Evolutionary conservation across 2,797 vertebrate genomes (phyloP), one percentile per base, ranked within the genome.

Genomic region (Simalia tracyae): DNA sequence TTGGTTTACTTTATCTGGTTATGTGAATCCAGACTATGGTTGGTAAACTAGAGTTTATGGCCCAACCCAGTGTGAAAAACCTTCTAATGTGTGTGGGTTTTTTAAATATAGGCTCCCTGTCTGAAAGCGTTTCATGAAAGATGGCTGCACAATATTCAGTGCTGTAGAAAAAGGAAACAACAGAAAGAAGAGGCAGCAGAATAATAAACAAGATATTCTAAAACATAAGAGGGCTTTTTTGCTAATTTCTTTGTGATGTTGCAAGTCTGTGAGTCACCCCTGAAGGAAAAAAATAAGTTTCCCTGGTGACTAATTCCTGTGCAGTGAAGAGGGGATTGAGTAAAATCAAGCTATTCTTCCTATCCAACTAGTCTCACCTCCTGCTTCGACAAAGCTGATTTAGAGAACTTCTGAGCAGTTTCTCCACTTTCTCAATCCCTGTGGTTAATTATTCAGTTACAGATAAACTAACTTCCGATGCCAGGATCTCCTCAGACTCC

Each of bases 231-330:
- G 85, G 31, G 10, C 76, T 54, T 87, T 46, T 92, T 95, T 91
- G 1, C 3, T 89, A 92, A 94, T 93, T 96, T 93, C 54, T 81
- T 61, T 42, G 93, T 86, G 92, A 91, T 96, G 95, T 89, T 94
- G n/a, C 87, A 96, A 93, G 7, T 86, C 2, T 86, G 64, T 92
- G 96, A 97, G 93, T 97, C 96, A 96, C 93, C 95, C 91, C 92
- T 42, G 84, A 95, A 96, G 94, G 94, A 95, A 95, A 94, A 94
- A 90, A 94, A 92, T 94, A 63, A 90, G 93, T 97, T 96, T 97
- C 97, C 97, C 97, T 97, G 96, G 97, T 92, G 95, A 97, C 94
- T 84, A 95, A 94, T 64, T 64, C 86, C 93, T 92, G 94, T 72
- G 86, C 36, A 64, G 42, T 26, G 56, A 89, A 95, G 91, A 89